A percentile compares a stretch with the other conserved stretches of the same genome.
Evolutionary conservation across 2,797 vertebrate species (phyloP).

Genomic region (Tragelaphus eurycerus): DNA sequence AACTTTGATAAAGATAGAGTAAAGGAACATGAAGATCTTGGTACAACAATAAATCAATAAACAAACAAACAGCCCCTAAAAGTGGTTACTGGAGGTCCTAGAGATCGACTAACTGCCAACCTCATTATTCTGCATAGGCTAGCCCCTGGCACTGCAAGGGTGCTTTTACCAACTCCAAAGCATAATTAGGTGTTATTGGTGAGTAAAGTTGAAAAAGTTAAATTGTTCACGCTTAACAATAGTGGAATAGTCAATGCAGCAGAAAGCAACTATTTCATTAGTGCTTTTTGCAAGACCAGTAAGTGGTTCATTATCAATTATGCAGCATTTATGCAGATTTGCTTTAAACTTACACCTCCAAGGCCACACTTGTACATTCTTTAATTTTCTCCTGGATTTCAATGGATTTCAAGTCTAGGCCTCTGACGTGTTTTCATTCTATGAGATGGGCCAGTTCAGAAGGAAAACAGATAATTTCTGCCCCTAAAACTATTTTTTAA

Average conservation of each 20-base stretch:
- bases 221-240: conserved; percentile 61
- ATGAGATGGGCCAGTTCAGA: conserved; percentile 45
- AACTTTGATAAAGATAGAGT: neutral
- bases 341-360: conserved; percentile 43
- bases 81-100: neutral
- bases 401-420: neutral
- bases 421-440: neutral
- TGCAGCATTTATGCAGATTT: conserved; percentile 38
- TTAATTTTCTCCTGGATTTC: conserved; percentile 28
- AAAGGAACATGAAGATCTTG: neutral
- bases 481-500: conserved; percentile 39
- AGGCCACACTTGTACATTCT: conserved; percentile 32
- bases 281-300: conserved; percentile 61
- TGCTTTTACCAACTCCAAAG: conserved; percentile 50
- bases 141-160: neutral
- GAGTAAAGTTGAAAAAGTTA: conserved; percentile 74
- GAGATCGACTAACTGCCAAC: neutral
- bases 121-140: neutral
- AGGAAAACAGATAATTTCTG: conserved; percentile 33
- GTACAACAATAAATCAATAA: neutral
- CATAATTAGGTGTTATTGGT: conserved; percentile 63
- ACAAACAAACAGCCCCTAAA: neutral
- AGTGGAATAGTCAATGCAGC: conserved; percentile 61
- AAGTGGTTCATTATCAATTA: conserved; percentile 60
- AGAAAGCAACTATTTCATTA: conserved; percentile 69